These are phyloP conservation scores for Acanthoscelides obtectus DNA, from an alignment of 2,888 invertebrate genomes.

Conservation along the genomic window DNA sequence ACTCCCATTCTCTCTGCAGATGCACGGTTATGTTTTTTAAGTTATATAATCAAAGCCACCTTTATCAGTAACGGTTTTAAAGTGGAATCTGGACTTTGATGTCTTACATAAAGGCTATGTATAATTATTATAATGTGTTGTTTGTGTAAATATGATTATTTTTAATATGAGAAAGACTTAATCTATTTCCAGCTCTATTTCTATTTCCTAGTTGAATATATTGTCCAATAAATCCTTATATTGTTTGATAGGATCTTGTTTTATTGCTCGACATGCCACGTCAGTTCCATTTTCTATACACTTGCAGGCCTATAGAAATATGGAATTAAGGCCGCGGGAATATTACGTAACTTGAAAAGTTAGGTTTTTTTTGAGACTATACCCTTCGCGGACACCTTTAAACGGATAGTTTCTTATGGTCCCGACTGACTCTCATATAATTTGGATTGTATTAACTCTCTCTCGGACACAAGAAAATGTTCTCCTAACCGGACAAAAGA, in stretches of 20 bases:
- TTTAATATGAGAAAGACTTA: constrained; percentile 19
- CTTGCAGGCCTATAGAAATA: no score
- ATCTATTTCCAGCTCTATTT: background rate
- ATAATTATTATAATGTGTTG: background rate
- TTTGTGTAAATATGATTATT: constrained; percentile 7
- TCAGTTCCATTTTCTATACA: no score
- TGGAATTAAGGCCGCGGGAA: no score
- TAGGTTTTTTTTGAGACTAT: no score
- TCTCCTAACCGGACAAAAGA: no score
- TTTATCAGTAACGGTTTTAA: background rate
- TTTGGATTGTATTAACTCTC: no score
- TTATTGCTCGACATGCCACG: background rate
- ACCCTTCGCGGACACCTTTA: no score
- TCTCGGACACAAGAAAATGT: no score
- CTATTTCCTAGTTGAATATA: background rate
- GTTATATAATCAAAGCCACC: background rate
- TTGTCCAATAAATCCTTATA: background rate
- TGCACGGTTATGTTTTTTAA: background rate
- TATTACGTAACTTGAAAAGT: no score
- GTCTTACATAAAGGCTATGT: background rate
- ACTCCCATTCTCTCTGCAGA: background rate
- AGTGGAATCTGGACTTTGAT: background rate
- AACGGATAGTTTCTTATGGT: no score
- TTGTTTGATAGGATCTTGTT: background rate
- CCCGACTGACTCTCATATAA: no score